Percentiles rank a stretch among this genome's conserved stretches.
phyloP scores from a whole-genome alignment of 2,113 vertebrate genomes.

The Paradoxurus hermaphroditus region DNA sequence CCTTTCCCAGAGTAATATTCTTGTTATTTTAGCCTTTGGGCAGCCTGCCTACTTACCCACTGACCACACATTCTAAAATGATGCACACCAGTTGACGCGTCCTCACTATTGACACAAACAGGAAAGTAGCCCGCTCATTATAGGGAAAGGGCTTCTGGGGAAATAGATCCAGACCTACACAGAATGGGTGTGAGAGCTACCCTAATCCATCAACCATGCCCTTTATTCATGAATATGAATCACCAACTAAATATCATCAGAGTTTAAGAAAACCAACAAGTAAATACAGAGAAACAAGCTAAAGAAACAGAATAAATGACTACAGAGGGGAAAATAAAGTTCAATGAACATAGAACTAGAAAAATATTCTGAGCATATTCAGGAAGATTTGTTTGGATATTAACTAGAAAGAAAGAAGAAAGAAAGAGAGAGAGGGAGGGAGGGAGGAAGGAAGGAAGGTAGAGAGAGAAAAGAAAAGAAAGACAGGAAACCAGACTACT shows the following conservation, averaged over 20 bases:
- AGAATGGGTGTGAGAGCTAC: background rate
- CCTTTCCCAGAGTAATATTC: background rate
- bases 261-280: background rate
- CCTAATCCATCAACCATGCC: background rate
- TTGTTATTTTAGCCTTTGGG: conserved; percentile 26
- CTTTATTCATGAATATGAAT: background rate
- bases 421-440: background rate
- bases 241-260: background rate
- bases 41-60: background rate
- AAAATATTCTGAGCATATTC: background rate
- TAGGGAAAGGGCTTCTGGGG: background rate
- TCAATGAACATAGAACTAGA: background rate
- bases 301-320: background rate
- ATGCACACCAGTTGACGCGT: background rate
- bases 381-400: background rate
- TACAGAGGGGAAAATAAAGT: background rate
- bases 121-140: background rate
- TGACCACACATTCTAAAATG: background rate
- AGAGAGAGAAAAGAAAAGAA: background rate
- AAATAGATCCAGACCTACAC: background rate
- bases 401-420: background rate
- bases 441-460: too few species aligned
- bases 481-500: background rate
- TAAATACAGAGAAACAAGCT: background rate
- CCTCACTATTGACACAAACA: background rate